Base-by-base conservation (phyloP, 2,113 vertebrate species). In the Condylura cristata region DNA sequence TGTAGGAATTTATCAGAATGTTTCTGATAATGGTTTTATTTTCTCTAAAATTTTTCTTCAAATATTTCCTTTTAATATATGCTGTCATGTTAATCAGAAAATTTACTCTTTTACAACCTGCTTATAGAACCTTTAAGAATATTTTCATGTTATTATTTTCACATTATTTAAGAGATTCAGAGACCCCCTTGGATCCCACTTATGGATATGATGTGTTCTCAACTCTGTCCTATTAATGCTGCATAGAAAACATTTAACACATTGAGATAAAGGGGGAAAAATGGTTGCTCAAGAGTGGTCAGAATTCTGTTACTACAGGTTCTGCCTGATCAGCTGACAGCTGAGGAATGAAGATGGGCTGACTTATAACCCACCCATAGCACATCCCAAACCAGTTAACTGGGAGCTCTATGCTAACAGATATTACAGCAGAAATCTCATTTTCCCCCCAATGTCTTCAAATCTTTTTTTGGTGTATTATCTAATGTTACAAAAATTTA, bases 21-120 rank as follows among this genome's bases (percentile, higher is more conserved):
- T 26, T 90, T 85, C 89, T 68, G 65, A 85, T 68, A 72, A 46
- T 51, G 3, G 17, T 48, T 87, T 90, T 63, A 28, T 66, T 94
- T 92, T 92, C n/a, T 81, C 86, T 76, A 82, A 39, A 82, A 41
- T 11, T 85, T 93, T 71, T 63, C 63, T 91, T 24, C 11, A 30
- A 68, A 70, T 63, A 6, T 85, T 46, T 84, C 44, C 58, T 79
- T 83, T 32, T 51, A 72, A 8, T 81, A 78, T 37, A 66, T 88
- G 87, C 94, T 48, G 32, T 10, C n/a, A 78, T 68, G 10, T 30
- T 3, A 44, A 48, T 65, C 37, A 82, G 39, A 87, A 93, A 93
- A 82, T 70, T n/a, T 70, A 37, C n/a, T 26, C 41, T 34, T 10
- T 80, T 13, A 82, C 12, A 82, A 39, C 75, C 48, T 65, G 65